These are phyloP conservation scores for Sciurus vulgaris DNA, from an alignment of 2,797 vertebrate species.

Conservation along the genomic window DNA sequence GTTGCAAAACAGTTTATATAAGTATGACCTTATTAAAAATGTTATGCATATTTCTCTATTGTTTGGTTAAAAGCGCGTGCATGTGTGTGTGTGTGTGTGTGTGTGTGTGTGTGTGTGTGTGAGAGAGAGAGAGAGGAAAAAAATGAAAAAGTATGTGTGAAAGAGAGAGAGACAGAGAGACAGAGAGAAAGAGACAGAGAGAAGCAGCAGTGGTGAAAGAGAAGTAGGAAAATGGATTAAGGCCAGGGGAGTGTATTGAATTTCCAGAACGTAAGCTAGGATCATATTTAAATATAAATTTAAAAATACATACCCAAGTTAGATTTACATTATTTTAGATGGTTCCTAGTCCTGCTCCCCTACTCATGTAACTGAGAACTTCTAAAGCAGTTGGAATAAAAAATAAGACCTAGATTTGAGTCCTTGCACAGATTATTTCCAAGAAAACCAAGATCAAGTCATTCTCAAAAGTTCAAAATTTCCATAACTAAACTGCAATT, in stretches of 20 bases:
- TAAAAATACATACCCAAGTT: conserved; percentile 29
- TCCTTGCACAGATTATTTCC: not conserved
- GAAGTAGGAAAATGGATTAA: conserved; percentile 55
- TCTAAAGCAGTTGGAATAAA: conserved; percentile 14
- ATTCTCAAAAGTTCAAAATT: conserved; percentile 49
- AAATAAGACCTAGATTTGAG: not conserved
- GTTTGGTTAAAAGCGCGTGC: not conserved
- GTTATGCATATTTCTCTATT: conserved; percentile 33
- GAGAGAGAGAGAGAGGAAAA: too few relatives aligned
- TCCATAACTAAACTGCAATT: conserved; percentile 38
- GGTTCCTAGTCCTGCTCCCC: conserved; percentile 22
- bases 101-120: not conserved
- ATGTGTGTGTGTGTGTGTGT: not conserved
- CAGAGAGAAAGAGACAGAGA: not conserved
- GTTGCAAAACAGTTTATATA: conserved; percentile 41
- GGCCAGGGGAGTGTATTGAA: not conserved
- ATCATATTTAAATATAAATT: conserved; percentile 61
- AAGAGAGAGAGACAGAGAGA: too few relatives aligned
- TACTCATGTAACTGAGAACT: not conserved
- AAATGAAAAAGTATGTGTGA: too few relatives aligned
- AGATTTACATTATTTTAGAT: conserved; percentile 48
- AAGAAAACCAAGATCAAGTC: conserved; percentile 48
- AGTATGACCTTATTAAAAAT: conserved; percentile 60
- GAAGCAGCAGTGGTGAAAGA: not conserved
- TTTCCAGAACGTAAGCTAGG: conserved; percentile 58